Base-by-base conservation (phyloP, 2,113 vertebrate species). In the Zootoca vivipara region DNA sequence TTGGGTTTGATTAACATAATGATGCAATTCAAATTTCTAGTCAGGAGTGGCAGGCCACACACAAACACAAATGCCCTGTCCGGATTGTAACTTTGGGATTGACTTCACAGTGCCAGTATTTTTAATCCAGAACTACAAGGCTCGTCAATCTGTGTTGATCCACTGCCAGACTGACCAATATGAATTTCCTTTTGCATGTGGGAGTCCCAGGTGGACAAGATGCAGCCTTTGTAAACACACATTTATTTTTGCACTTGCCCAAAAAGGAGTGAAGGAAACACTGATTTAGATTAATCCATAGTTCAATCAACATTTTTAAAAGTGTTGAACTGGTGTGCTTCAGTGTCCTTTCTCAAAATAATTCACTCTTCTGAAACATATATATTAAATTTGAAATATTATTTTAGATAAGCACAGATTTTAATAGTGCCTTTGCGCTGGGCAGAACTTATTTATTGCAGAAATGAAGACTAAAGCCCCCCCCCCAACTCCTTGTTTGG, bases 381-480 rank as follows among this genome's bases (percentile, higher is more conserved):
- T 52, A 81, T 79, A 38, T 15, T 33, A 83, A 85, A 24, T 90
- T 78, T 79, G 90, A 85, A 93, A 85, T 81, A 90, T 90, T 95
- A 93, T 94, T 95, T 95, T 94, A 93, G 69, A 62, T 35, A 90
- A 94, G 78, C 52, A 86, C 87, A 95, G 79, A 83, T 81, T 90
- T 90, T 92, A 95, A 95, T 85, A 58, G 15, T 83, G 10, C 89
- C 85, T 89, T 79, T 85, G 62, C 80, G 62, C 87, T 67, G 65
- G 64, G 35, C 78, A 82, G 7, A 46, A 67, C 46, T 58, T 3
- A 46, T 82, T 92, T 93, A 90, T 93, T 94, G 64, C 33, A 7
- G 75, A 93, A 42, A 70, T 46, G 15, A 89, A 89, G 38, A 80
- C 73, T 83, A 89, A 82, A 91, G 62, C 84, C 3, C 40, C 42